Evolutionary conservation across 64 coral and sea anemone genomes (phyloP).

Genomic region (Dendrophyllia cribrosa): DNA sequence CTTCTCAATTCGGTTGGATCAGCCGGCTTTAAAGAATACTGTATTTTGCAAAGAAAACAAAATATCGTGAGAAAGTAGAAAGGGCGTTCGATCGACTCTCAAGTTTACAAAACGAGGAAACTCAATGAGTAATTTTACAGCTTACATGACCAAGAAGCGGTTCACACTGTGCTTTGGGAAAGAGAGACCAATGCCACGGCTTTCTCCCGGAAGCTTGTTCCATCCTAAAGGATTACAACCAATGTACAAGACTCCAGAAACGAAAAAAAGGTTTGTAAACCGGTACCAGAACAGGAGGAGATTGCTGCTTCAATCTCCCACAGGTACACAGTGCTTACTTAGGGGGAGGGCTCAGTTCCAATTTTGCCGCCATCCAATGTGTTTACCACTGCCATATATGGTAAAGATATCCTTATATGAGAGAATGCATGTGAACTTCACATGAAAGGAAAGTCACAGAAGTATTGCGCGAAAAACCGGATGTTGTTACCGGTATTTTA

Average conservation of each 20-base stretch:
- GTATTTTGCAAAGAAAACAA: slow-evolving; percentile 40
- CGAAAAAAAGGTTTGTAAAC: neutral
- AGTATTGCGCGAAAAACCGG: neutral
- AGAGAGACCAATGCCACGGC: neutral
- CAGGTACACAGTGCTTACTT: neutral
- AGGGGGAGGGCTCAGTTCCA: slow-evolving; percentile 4
- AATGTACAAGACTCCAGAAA: neutral
- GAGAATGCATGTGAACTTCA: slow-evolving; percentile 14
- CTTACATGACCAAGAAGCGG: slow-evolving; percentile 25
- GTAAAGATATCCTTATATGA: slow-evolving; percentile 9
- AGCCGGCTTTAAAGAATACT: slow-evolving; percentile 74
- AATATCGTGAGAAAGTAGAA: neutral
- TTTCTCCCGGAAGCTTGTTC: neutral
- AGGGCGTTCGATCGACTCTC: too few species aligned
- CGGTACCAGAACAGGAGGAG: neutral
- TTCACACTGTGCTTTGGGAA: slow-evolving; percentile 27
- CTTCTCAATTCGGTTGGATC: slow-evolving; percentile 73
- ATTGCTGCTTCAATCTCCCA: neutral
- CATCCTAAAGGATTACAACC: neutral
- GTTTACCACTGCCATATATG: slow-evolving; percentile 39
- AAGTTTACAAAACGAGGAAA: too few species aligned
- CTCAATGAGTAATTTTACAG: neutral
- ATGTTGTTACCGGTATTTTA: too few species aligned
- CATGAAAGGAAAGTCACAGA: neutral
- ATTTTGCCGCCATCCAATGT: slow-evolving; percentile 47